These are phyloP conservation scores for Damaliscus lunatus DNA, from an alignment of 2,113 vertebrate species.

Conservation along the genomic window DNA sequence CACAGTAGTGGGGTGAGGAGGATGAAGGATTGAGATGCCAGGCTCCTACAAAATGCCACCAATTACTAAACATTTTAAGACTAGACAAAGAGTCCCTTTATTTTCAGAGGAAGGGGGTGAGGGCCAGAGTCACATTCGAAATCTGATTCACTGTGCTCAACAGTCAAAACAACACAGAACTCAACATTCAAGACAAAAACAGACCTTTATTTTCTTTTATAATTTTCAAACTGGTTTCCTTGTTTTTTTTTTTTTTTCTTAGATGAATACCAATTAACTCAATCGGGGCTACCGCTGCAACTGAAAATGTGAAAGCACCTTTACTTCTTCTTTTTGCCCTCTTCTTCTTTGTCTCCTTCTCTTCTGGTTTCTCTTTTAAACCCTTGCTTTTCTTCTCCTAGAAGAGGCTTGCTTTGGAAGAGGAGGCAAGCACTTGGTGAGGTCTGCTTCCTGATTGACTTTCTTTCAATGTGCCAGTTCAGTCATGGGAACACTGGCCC, in stretches of 20 bases:
- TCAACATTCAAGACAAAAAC: constrained; percentile 76
- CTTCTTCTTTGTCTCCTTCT: constrained; percentile 56
- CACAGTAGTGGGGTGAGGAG: constrained; percentile 39
- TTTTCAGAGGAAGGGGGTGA: constrained; percentile 42
- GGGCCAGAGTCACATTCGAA: constrained; percentile 49
- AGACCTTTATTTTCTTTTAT: constrained; percentile 74
- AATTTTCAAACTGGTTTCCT: constrained; percentile 62
- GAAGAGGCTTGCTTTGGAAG: constrained; percentile 56
- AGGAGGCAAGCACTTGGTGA: constrained; percentile 57
- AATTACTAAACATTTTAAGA: constrained; percentile 36
- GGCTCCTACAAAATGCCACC: constrained; percentile 56
- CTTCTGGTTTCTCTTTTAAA: constrained; percentile 41
- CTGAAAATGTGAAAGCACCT: constrained; percentile 57
- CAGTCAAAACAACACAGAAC: constrained; percentile 75
- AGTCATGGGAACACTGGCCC: constrained; percentile 16
- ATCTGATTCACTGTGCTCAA: constrained; percentile 59
- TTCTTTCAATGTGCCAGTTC: constrained; percentile 47
- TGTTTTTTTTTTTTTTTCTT: constrained; percentile 34
- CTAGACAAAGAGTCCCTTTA: constrained; percentile 64
- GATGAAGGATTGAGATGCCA: constrained; percentile 54
- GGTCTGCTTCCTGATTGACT: background rate
- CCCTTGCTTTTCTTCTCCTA: constrained; percentile 65
- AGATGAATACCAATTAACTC: constrained; percentile 57
- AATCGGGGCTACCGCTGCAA: constrained; percentile 41
- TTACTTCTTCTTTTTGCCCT: constrained; percentile 49